Evolutionary conservation across 2,888 invertebrate species (phyloP).

Genomic region (Rhagonycha fulva): DNA sequence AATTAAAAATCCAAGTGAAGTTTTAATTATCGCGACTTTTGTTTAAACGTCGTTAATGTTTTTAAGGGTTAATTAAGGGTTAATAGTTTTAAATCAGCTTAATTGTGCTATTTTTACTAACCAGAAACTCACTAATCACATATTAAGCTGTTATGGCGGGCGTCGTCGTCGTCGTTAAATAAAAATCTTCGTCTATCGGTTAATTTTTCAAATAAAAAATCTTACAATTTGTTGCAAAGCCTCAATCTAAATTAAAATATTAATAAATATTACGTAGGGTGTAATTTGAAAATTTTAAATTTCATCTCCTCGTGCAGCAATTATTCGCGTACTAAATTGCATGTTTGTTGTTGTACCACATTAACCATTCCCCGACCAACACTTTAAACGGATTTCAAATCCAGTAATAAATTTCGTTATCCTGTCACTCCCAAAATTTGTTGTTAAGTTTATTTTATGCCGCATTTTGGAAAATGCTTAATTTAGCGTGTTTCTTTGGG

Average conservation of each 20-base stretch:
- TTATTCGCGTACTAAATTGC: constrained; percentile 15
- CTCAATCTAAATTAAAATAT: not conserved
- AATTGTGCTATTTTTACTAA: not conserved
- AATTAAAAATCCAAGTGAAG: not conserved
- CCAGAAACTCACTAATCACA: not conserved
- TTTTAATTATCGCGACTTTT: not conserved
- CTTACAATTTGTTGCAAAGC: not conserved
- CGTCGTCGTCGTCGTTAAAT: not conserved
- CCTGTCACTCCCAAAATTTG: constrained; percentile 2
- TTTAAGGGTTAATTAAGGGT: not conserved
- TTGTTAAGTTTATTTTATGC: not conserved
- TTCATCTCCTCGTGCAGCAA: not conserved
- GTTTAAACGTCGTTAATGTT: not conserved
- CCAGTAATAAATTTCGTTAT: constrained; percentile 16
- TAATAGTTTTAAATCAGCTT: not conserved
- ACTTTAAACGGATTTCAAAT: constrained; percentile 20
- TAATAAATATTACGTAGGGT: not conserved
- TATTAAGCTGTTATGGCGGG: no score
- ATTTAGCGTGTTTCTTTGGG: not conserved
- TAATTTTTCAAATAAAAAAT: not conserved
- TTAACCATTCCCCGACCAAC: constrained; percentile 22
- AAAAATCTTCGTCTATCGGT: not conserved
- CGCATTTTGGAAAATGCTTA: not conserved
- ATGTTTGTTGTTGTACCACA: constrained; percentile 14
- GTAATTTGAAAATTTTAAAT: not conserved